Conservation (phyloP, 2,888 invertebrate genomes). For the Loripinus fragilis region DNA sequence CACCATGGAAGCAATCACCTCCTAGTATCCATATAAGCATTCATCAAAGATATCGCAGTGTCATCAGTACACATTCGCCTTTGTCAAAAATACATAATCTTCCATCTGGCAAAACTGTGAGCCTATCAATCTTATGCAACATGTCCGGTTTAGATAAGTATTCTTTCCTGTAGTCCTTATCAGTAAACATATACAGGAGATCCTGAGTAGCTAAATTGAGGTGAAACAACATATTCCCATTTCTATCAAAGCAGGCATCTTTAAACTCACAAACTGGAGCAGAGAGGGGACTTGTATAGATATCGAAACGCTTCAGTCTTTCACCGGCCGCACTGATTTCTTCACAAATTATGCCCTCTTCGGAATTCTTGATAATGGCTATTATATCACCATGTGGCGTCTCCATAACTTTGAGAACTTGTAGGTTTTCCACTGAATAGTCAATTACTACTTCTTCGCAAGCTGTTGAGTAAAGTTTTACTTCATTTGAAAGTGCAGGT, state of each 20-base stretch:
- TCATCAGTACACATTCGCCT: slow-evolving; percentile 54
- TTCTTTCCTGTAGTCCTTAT: slow-evolving; percentile 35
- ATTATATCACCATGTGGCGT: slow-evolving; percentile 45
- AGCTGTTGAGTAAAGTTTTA: slow-evolving; percentile 38
- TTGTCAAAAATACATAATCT: slow-evolving; percentile 56
- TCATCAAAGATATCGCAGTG: slow-evolving; percentile 40
- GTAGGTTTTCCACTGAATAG: slow-evolving; percentile 33
- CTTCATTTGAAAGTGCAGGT: slow-evolving; percentile 35
- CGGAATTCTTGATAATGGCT: slow-evolving; percentile 33
- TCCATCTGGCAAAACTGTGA: slow-evolving; percentile 54
- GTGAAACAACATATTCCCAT: slow-evolving; percentile 46
- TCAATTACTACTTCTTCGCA: slow-evolving; percentile 44
- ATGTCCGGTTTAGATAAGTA: slow-evolving; percentile 56
- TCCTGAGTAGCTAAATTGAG: slow-evolving; percentile 37
- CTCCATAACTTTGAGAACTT: slow-evolving; percentile 45
- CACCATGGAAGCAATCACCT: too few species aligned
- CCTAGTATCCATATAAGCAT: too few species aligned
- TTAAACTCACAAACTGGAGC: slow-evolving; percentile 37
- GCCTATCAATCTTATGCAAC: slow-evolving; percentile 56
- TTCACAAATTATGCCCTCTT: slow-evolving; percentile 51
- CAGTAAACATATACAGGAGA: slow-evolving; percentile 43
- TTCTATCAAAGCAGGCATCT: slow-evolving; percentile 53
- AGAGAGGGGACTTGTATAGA: slow-evolving; percentile 27
- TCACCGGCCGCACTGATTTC: slow-evolving; percentile 37
- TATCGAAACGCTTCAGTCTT: slow-evolving; percentile 37